Evolutionary conservation across 2,888 invertebrate genomes (phyloP).

Genomic region (Tuta absoluta): DNA sequence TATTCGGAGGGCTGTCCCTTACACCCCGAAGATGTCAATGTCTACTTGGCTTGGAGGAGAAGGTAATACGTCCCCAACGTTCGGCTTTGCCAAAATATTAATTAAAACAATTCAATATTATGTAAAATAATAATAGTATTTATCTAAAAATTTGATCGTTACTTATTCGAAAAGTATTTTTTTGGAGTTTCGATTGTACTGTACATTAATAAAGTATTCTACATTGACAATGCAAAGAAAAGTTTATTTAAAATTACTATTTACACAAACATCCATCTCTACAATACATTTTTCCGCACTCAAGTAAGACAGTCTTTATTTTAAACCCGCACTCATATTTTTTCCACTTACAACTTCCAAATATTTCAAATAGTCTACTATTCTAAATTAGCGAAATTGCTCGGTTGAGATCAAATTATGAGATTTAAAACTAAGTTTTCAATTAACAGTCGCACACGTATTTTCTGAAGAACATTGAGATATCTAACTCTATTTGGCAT

Average conservation of each 20-base stretch:
- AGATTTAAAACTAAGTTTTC: constrained; percentile 39
- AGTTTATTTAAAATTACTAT: constrained; percentile 35
- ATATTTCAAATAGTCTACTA: constrained; percentile 28
- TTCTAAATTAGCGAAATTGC: constrained; percentile 33
- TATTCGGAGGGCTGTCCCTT: no score
- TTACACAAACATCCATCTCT: constrained; percentile 44
- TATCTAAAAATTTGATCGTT: constrained; percentile 44
- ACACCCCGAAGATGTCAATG: no score
- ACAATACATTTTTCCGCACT: constrained; percentile 43
- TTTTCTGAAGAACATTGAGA: constrained; percentile 40
- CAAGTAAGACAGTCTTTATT: constrained; percentile 49
- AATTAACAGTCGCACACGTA: constrained; percentile 22
- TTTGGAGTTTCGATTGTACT: constrained; percentile 36
- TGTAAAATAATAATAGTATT: constrained; percentile 24
- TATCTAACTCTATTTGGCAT: constrained; percentile 62
- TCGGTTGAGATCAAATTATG: constrained; percentile 66
- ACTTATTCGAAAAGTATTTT: constrained; percentile 34
- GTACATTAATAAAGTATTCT: constrained; percentile 26
- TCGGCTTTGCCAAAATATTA: constrained; percentile 48
- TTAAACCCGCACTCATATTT: constrained; percentile 40
- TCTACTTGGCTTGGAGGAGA: no score
- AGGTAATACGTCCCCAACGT: constrained; percentile 16
- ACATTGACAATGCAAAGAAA: constrained; percentile 1
- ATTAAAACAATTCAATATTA: constrained; percentile 19
- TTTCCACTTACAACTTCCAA: constrained; percentile 25